These are phyloP conservation scores for Ophion costatus DNA, from an alignment of 2,888 invertebrate genomes.

Conservation along the genomic window DNA sequence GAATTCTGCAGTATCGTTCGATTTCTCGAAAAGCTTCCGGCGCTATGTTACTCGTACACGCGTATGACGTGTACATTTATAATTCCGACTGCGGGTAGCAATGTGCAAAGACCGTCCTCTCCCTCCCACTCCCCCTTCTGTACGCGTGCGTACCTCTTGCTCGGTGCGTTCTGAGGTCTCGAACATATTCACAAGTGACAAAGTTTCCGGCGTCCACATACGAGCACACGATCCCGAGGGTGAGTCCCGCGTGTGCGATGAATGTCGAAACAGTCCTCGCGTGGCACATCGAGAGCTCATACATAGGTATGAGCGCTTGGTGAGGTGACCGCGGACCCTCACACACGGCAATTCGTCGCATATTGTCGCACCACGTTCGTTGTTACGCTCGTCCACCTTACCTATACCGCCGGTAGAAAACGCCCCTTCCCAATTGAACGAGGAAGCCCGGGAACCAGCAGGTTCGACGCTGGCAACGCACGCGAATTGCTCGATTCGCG, in stretches of 20 bases:
- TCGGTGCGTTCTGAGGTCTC: conserved; percentile 47
- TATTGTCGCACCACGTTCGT: neutral
- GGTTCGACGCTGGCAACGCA: too few species aligned
- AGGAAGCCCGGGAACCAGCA: neutral
- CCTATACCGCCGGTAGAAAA: neutral
- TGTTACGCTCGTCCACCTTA: neutral
- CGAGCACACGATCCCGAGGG: conserved; percentile 35
- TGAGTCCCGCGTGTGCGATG: conserved; percentile 32
- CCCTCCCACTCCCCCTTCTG: neutral
- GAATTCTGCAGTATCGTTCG: conserved; percentile 38
- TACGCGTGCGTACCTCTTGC: conserved; percentile 33
- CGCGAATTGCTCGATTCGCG: too few species aligned
- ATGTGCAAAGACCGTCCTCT: conserved; percentile 42
- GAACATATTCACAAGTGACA: conserved; percentile 65
- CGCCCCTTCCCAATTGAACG: neutral
- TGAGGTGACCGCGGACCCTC: conserved; percentile 1
- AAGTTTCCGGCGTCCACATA: conserved; percentile 63
- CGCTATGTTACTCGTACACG: conserved; percentile 11
- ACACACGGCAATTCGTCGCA: conserved; percentile 18
- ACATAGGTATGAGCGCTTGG: conserved; percentile 48
- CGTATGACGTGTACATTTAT: conserved; percentile 27
- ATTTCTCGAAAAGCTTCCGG: conserved; percentile 34
- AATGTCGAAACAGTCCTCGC: conserved; percentile 24
- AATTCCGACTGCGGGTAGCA: conserved; percentile 46
- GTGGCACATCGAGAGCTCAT: conserved; percentile 53